Conservation (phyloP, 2,888 invertebrate genomes). For the Andrena flavipes region DNA sequence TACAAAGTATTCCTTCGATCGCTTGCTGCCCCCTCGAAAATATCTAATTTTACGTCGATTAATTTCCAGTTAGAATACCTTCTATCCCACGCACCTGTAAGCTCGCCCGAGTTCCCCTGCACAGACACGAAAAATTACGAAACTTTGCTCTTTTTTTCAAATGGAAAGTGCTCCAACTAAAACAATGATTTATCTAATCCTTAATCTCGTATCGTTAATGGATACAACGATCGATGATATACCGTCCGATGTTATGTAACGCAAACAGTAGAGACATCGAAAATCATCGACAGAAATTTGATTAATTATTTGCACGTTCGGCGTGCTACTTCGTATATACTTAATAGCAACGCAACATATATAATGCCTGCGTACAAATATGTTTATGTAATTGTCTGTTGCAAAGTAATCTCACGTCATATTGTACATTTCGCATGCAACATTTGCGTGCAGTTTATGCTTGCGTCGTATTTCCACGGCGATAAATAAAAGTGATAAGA, state of each 20-base stretch:
- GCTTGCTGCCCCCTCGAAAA: neutral
- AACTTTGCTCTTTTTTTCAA: neutral
- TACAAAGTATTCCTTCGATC: slow-evolving; percentile 1
- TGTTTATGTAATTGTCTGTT: neutral
- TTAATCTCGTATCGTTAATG: neutral
- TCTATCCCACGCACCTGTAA: neutral
- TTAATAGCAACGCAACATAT: no score
- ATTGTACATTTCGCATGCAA: no score
- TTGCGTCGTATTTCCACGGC: neutral
- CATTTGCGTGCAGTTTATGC: neutral
- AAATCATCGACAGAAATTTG: no score
- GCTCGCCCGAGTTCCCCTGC: neutral
- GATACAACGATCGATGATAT: neutral
- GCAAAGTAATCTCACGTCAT: no score
- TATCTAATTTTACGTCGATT: no score
- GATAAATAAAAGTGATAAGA: neutral
- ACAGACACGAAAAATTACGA: neutral
- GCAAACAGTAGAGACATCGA: neutral
- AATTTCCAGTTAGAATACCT: neutral
- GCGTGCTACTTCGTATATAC: no score
- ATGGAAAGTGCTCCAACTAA: neutral
- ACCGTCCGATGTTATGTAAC: neutral
- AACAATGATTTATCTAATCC: slow-evolving; percentile 2
- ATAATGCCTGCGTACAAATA: neutral
- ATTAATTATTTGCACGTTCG: no score